phyloP scores from a whole-genome alignment of 2,888 invertebrate genomes.

The Chymomyza procnemis region DNA sequence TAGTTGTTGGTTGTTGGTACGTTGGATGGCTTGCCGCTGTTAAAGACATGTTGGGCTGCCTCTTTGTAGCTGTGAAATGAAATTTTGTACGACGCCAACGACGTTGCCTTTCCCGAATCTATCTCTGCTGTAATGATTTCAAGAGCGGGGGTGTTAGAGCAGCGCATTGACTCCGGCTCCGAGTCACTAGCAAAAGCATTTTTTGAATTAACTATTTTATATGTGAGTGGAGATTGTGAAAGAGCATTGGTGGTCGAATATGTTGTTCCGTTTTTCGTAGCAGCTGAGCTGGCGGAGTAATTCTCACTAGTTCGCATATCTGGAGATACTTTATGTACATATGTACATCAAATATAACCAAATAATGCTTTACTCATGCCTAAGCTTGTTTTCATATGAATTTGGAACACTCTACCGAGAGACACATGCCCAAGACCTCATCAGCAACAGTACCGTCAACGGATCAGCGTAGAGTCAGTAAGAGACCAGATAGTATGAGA shows the following conservation, averaged over 20 bases:
- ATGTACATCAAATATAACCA: slow-evolving; percentile 61
- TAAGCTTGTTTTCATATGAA: slow-evolving; percentile 37
- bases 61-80: slow-evolving; percentile 32
- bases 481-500: slow-evolving; percentile 10
- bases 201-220: slow-evolving; percentile 53
- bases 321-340: slow-evolving; percentile 68
- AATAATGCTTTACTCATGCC: slow-evolving; percentile 30
- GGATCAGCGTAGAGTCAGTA: background rate
- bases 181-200: slow-evolving; percentile 52
- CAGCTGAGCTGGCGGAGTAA: background rate
- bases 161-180: slow-evolving; percentile 36
- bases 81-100: slow-evolving; percentile 59
- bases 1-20: slow-evolving; percentile 29
- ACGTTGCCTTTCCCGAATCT: slow-evolving; percentile 10
- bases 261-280: background rate
- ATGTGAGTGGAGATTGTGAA: slow-evolving; percentile 5
- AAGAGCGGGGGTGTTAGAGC: slow-evolving; percentile 59
- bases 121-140: slow-evolving; percentile 8
- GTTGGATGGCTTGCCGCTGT: slow-evolving; percentile 30
- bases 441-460: background rate
- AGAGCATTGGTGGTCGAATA: background rate
- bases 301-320: slow-evolving; percentile 45
- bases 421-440: background rate
- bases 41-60: slow-evolving; percentile 72
- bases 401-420: slow-evolving; percentile 45